Conservation (phyloP, 2,888 invertebrate genomes). For the Didymodactylos carnosus region DNA sequence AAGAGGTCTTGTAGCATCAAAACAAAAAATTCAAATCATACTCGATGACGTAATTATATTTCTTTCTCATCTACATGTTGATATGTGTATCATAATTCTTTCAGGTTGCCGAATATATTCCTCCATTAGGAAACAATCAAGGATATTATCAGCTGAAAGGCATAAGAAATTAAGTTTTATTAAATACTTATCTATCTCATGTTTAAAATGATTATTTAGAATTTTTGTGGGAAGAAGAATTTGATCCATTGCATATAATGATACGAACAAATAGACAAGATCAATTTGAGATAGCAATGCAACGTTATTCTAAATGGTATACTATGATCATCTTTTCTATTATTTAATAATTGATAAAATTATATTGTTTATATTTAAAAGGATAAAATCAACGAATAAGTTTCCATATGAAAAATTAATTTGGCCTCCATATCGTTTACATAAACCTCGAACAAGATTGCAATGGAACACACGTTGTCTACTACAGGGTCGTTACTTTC, state of each 20-base stretch:
- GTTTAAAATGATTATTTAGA: not conserved
- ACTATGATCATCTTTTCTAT: no score
- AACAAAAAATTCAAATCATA: not conserved
- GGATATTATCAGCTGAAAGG: not conserved
- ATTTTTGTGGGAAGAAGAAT: not conserved
- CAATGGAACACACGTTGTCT: not conserved
- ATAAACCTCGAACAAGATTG: not conserved
- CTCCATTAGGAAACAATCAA: not conserved
- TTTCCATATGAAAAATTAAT: not conserved
- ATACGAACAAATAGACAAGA: not conserved
- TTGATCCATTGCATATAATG: not conserved
- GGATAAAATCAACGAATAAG: not conserved
- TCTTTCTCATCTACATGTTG: not conserved
- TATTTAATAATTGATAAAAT: not conserved
- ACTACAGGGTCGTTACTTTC: not conserved
- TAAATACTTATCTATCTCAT: not conserved
- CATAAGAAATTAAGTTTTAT: not conserved
- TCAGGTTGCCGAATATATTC: not conserved
- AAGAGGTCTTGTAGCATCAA: not conserved
- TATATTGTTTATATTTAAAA: not conserved
- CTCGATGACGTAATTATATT: not conserved
- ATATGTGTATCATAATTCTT: not conserved
- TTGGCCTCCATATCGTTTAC: not conserved
- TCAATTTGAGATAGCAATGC: not conserved
- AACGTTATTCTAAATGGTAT: not conserved